A percentile compares a stretch with the other conserved stretches of the same genome.
phyloP scores from a whole-genome alignment of 1,140 invertebrate species.

The Rhopalosiphum padi region DNA sequence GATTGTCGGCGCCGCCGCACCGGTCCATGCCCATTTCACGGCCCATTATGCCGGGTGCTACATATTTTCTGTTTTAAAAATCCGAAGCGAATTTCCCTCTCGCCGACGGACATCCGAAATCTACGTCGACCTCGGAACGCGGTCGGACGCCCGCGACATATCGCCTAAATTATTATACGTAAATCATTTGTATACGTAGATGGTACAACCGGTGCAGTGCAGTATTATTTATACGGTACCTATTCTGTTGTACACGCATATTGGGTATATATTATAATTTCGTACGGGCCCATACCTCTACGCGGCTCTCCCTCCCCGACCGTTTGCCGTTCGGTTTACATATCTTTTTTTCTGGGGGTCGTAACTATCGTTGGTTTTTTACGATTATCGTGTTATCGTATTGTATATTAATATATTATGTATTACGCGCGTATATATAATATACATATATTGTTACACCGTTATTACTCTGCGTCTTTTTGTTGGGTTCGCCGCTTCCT shows the following conservation, averaged over 20 bases:
- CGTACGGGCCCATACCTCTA: background rate
- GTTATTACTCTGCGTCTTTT: background rate
- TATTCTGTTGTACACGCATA: too few relatives aligned
- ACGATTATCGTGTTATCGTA: conserved; percentile 35
- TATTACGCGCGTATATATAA: too few relatives aligned
- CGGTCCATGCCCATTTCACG: conserved; percentile 1
- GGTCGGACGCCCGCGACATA: background rate
- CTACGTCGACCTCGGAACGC: background rate
- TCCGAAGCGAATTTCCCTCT: background rate
- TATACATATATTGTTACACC: background rate
- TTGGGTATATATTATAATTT: background rate
- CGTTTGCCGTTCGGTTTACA: background rate
- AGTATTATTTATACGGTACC: background rate
- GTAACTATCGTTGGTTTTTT: background rate
- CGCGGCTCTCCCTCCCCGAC: background rate
- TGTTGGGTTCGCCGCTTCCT: background rate
- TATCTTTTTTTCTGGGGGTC: background rate
- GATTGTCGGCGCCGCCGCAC: background rate
- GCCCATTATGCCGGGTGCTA: conserved; percentile 26
- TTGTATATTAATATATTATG: background rate
- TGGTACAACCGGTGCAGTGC: background rate
- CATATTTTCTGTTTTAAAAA: background rate
- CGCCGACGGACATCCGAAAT: background rate
- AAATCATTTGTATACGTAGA: too few relatives aligned
- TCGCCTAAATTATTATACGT: background rate